Evolutionary conservation across 2,888 invertebrate genomes (phyloP).

Genomic region (Trichogramma evanescens): DNA sequence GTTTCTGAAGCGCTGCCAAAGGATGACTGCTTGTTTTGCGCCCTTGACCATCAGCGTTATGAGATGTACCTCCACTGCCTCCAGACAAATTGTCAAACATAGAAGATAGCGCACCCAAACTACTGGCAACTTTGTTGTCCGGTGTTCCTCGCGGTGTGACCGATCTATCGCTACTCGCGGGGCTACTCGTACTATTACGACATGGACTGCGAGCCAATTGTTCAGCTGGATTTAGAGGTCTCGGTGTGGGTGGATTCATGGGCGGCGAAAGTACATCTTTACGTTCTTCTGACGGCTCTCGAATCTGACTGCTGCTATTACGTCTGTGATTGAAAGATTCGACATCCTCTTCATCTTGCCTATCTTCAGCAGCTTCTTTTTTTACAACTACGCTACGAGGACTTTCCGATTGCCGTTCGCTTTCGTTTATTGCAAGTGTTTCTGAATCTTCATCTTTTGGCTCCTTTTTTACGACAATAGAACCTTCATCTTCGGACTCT

Average conservation of each 20-base stretch:
- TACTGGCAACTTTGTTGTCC: slow-evolving; percentile 54
- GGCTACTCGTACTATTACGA: slow-evolving; percentile 59
- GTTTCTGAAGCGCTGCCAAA: slow-evolving; percentile 86
- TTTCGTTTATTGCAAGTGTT: slow-evolving; percentile 47
- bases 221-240: slow-evolving; percentile 51
- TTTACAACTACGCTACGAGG: slow-evolving; percentile 54
- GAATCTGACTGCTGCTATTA: slow-evolving; percentile 30
- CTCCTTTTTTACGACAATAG: slow-evolving; percentile 53
- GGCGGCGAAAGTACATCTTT: slow-evolving; percentile 42
- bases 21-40: slow-evolving; percentile 78
- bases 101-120: slow-evolving; percentile 76
- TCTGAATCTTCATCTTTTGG: slow-evolving; percentile 44
- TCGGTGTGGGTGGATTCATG: slow-evolving; percentile 48
- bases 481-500: slow-evolving; percentile 54
- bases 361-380: slow-evolving; percentile 57
- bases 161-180: slow-evolving; percentile 70
- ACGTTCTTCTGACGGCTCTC: slow-evolving; percentile 45
- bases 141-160: slow-evolving; percentile 66
- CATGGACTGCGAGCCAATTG: slow-evolving; percentile 55
- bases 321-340: slow-evolving; percentile 36
- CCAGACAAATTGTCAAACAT: slow-evolving; percentile 84
- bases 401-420: slow-evolving; percentile 48
- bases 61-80: slow-evolving; percentile 38
- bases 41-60: slow-evolving; percentile 51
- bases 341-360: slow-evolving; percentile 50